Evolutionary conservation across 2,113 vertebrate species (phyloP).

Genomic region (Thryonomys swinderianus): DNA sequence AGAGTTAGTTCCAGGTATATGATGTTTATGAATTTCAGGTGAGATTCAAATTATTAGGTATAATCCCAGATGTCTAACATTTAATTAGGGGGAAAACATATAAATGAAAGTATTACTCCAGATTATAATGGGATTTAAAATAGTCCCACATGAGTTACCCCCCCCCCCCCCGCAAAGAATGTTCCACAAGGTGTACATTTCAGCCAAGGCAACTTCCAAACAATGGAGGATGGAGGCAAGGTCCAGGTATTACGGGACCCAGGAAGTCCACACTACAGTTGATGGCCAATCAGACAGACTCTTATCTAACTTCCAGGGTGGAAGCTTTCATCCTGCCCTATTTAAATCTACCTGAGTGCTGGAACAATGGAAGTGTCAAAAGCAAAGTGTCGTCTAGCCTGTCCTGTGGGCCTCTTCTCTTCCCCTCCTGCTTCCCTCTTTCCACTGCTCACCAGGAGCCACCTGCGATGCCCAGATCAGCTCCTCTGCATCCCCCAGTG

Average conservation of each 20-base stretch:
- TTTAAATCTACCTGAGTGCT: too few relatives aligned
- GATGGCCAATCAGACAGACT: too few relatives aligned
- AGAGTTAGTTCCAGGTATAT: background rate
- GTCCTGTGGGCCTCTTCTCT: background rate
- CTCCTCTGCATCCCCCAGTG: background rate
- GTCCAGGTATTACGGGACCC: background rate
- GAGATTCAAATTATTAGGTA: background rate
- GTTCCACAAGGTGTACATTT: background rate
- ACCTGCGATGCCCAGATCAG: too few relatives aligned
- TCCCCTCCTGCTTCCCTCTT: background rate
- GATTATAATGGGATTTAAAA: background rate
- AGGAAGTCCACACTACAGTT: background rate
- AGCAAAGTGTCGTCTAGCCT: rapidly evolving
- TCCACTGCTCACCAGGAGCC: background rate
- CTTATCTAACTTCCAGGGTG: background rate
- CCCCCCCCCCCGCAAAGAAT: background rate
- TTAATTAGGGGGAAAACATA: background rate
- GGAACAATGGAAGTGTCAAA: background rate
- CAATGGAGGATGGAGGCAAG: too few relatives aligned
- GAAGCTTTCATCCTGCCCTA: background rate
- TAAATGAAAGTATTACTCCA: background rate
- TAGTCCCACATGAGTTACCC: background rate
- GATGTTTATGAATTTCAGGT: background rate
- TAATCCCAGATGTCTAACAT: background rate
- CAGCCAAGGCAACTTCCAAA: background rate